These are phyloP conservation scores for Tokudaia muenninki DNA, from an alignment of 2,797 vertebrate genomes.

Conservation along the genomic window DNA sequence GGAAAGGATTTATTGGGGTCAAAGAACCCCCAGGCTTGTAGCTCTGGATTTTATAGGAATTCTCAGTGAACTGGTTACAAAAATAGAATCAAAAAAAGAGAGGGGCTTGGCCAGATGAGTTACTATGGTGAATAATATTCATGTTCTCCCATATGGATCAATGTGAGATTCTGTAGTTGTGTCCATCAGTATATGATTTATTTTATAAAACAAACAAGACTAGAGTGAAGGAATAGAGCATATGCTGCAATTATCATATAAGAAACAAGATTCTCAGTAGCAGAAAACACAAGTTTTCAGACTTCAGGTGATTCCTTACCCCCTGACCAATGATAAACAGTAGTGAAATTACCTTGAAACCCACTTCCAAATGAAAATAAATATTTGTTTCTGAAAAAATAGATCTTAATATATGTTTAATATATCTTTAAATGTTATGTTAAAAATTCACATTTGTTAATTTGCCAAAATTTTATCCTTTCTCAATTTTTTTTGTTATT, in stretches of 20 bases:
- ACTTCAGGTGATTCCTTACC: background rate
- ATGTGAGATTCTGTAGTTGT: background rate
- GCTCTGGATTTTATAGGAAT: background rate
- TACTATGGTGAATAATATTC: background rate
- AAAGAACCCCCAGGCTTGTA: background rate
- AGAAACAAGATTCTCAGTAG: background rate
- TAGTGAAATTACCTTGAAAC: slow-evolving; percentile 18
- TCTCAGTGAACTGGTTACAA: background rate
- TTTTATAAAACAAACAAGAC: slow-evolving; percentile 4
- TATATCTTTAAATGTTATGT: background rate
- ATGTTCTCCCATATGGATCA: background rate
- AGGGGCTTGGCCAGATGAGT: background rate
- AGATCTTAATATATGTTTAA: background rate
- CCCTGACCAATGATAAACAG: background rate
- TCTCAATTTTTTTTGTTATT: background rate
- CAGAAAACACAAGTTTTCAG: background rate
- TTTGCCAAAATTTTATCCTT: background rate
- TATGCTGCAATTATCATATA: background rate
- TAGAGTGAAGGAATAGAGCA: background rate
- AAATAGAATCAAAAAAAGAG: background rate
- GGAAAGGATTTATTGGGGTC: background rate
- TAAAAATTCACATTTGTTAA: background rate
- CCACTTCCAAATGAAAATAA: background rate
- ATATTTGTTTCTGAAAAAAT: background rate
- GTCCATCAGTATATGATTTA: background rate